Base-by-base conservation (phyloP, 2,797 vertebrate species). In the Coccyzus lansbergi region DNA sequence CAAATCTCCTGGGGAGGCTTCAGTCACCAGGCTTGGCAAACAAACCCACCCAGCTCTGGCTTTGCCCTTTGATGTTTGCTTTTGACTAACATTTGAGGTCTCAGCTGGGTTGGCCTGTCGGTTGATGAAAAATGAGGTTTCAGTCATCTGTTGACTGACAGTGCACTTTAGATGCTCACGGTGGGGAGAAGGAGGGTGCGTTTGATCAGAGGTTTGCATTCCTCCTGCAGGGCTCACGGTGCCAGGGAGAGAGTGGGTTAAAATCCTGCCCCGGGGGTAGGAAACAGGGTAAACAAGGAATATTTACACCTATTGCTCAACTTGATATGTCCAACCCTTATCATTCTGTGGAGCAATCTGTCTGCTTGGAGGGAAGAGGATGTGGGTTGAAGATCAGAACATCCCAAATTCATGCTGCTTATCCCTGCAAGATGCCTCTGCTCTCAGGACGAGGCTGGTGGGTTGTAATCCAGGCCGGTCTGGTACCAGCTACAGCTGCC, bases 51-150 rank as follows among this genome's bases (percentile, higher is more conserved):
- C 75, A 20, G 75, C 68, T 44, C 74, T 11, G 64, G 7, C 70
- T 90, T 24, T 83, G 86, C 93, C 88, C 81, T 91, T 92, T 70
- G 64, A 38, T 94, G 92, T 95, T 96, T 96, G 86, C 93, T 68
- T 51, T 87, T 70, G 68, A 7, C 86, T 94, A 40, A 53, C 63
- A 26, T 28, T 78, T 36, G 72, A 52, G 85, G 28, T 46, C 86
- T 62, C 6, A 4, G 17, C 77, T 24, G 76, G 8, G 4, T 33
- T 76, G 75, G 77, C 28, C 75, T 81, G 79, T 1, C 4, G 13
- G 74, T 31, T 72, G 91, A 96, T 88, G 86, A 86, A 86, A 86
- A 93, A 83, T 11, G 6, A 16, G 56, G 49, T 68, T 67, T 34
- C 83, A 42, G 82, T 59, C 3, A 2, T 86, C 56, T 95, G 90